Evolutionary conservation across 1,140 invertebrate species (phyloP), one percentile per base, ranked within the genome.

Genomic region (Lasioglossum baleicum): DNA sequence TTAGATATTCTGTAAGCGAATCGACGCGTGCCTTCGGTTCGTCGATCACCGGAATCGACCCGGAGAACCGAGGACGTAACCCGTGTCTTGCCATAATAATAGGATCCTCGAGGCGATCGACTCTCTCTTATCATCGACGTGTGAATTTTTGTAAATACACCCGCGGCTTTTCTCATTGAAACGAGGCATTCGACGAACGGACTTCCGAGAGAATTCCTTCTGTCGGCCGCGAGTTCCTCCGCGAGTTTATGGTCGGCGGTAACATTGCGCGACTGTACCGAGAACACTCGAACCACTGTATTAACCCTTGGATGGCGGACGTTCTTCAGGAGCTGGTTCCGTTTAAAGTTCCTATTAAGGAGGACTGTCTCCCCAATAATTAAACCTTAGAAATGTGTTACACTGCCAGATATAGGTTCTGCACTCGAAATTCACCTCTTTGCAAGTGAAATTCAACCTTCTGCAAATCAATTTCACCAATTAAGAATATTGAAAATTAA

Each of bases 121-220:
- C 17, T n/a, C 8, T 20, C 26, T 13, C 44, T 10, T 20, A 42
- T n/a, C 7, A 31, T n/a, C 68, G 44, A 17, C 13, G 15, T 26
- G 76, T 73, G 76, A 65, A 79, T 73, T 79, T 35, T 5, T 79
- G 76, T 79, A 79, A 79, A 79, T 79, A 79, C 44, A 20, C 44
- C 53, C 42, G 53, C 20, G 65, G 67, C 31, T 13, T 8, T 20
- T 60, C 7, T 20, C 5, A n/a, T 58, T n/a, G 2, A 60, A 75
- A 11, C 13, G 51, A 53, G 51, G 51, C 20, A 20, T 5, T 58
- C n/a, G 35, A 26, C 3, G 31, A 31, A 7, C 31, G 26, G 60
- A 15, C n/a, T 51, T 22, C 17, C 40, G 17, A 26, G 63, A 26
- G 26, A 35, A 22, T 51, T 2, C 2, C n/a, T 44, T 20, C 13